Base-by-base conservation (phyloP, 2,797 vertebrate genomes). In the Sebastes variabilis region DNA sequence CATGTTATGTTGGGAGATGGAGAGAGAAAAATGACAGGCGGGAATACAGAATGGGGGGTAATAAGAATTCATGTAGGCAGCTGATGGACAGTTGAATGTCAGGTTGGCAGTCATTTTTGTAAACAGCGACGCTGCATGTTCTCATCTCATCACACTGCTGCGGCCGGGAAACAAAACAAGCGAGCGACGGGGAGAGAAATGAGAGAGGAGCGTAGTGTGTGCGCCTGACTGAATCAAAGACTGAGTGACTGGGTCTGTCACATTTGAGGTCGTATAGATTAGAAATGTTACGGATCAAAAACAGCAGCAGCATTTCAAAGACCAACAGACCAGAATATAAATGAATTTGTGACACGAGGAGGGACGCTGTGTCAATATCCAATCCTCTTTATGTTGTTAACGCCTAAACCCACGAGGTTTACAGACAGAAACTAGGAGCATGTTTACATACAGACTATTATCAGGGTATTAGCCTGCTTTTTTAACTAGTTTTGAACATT, bases 71-170 rank as follows among this genome's bases (percentile, higher is more conserved):
- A 88, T 79, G 81, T 77, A 75, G 87, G 77, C 88, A 90, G 83
- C 71, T 91, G 89, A 90, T 81, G 90, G 89, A 91, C 85, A 87
- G 79, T n/a, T 89, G 82, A 91, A 87, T 91, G 83, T 86, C 83
- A 86, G 84, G 70, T 75, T 87, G 82, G 84, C 83, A 83, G 85
- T 86, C 84, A 76, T 81, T 89, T 88, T 67, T 86, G 84, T 85
- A 83, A 89, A 91, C 85, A 87, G 68, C 30, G 24, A 82, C 59
- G 46, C 73, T 83, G 87, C 75, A 65, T 81, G 87, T 81, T 81
- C 79, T 80, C 85, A 79, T 91, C 72, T 89, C 81, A 81, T 89
- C 84, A 77, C 66, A 69, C 42, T 68, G 76, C 70, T 25, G 8
- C 24, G 13, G 30, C 74, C 64, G 66, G 30, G 67, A 88, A 79